Evolutionary conservation across 2,113 vertebrate genomes (phyloP).

Genomic region (Periophthalmodon schlosseri): DNA sequence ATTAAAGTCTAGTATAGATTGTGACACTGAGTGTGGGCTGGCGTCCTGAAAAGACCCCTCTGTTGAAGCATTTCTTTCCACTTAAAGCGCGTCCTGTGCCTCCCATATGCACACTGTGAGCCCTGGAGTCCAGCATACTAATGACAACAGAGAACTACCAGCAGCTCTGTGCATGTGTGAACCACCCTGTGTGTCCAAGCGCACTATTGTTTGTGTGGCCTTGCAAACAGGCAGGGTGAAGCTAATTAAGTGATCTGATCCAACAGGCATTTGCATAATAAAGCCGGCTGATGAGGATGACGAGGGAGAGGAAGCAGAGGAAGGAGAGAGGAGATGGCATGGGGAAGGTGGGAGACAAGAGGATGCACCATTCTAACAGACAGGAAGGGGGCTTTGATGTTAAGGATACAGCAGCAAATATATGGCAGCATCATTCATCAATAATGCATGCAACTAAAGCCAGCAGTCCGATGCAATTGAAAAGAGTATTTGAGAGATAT

Average conservation of each 20-base stretch:
- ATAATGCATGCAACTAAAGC: background rate
- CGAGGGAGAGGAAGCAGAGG: constrained; percentile 45
- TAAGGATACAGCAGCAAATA: background rate
- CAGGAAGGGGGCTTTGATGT: background rate
- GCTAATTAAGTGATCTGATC: constrained; percentile 74
- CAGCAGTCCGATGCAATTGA: background rate
- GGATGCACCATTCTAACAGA: constrained; percentile 1
- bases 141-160: constrained; percentile 29
- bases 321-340: constrained; percentile 24
- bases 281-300: constrained; percentile 65
- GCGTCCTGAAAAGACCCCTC: constrained; percentile 57
- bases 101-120: constrained; percentile 32
- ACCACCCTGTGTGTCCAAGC: constrained; percentile 9
- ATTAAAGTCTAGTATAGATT: constrained; percentile 36
- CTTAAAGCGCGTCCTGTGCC: constrained; percentile 62
- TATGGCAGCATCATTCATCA: background rate
- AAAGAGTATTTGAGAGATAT: background rate
- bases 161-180: constrained; percentile 20
- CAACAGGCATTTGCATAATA: constrained; percentile 72
- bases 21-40: constrained; percentile 59
- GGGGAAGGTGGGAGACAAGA: background rate
- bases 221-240: constrained; percentile 37
- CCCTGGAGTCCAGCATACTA: constrained; percentile 32
- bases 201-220: constrained; percentile 8
- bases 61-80: constrained; percentile 61